Conservation (phyloP, 2,113 vertebrate species). For the Pygathrix nemaeus region DNA sequence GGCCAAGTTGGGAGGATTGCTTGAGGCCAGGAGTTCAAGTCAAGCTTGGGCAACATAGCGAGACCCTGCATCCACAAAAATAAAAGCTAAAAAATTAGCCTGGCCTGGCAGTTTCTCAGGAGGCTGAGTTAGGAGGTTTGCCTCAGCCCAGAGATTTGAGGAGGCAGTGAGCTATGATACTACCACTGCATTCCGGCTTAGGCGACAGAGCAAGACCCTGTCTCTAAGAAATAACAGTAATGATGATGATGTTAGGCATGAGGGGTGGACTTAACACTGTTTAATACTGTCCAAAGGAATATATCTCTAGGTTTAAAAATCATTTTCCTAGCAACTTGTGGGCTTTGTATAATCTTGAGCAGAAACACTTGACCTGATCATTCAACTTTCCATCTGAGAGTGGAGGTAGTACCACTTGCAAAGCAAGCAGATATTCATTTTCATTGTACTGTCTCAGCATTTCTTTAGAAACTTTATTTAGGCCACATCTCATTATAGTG, state of each 20-base stretch:
- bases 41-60: too few species aligned
- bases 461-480: not conserved
- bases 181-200: too few species aligned
- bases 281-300: not conserved
- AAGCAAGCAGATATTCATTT: not conserved
- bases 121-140: too few species aligned
- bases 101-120: too few species aligned
- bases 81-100: too few species aligned
- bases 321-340: not conserved
- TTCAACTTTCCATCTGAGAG: not conserved
- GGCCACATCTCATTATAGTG: not conserved
- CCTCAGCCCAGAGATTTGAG: too few species aligned
- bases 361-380: not conserved
- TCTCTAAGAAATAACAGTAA: too few species aligned
- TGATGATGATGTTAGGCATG: not conserved
- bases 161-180: too few species aligned
- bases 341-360: not conserved
- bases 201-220: too few species aligned
- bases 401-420: not conserved
- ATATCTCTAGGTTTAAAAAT: not conserved
- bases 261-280: not conserved
- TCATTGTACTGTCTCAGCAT: not conserved
- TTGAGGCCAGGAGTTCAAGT: too few species aligned
- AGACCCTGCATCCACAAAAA: too few species aligned
- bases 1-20: too few species aligned